These are phyloP conservation scores for human (Homo sapiens) DNA, from an alignment of 2,113 vertebrate species.

Conservation along the genomic window DNA sequence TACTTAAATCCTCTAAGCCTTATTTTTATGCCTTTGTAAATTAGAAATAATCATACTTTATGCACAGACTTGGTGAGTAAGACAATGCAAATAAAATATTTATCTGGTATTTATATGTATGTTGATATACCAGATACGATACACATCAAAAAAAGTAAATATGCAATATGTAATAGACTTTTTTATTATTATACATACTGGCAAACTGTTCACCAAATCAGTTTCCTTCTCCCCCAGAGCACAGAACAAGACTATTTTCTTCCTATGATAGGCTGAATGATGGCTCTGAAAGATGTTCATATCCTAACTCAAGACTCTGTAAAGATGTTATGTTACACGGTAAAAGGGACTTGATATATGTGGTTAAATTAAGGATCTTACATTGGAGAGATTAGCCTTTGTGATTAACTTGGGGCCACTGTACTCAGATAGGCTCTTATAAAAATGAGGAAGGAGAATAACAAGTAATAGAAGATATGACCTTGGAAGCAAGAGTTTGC, in stretches of 20 bases:
- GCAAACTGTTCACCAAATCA: background rate
- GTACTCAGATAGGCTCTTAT: background rate
- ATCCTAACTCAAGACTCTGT: background rate
- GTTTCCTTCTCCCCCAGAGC: background rate
- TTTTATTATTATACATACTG: background rate
- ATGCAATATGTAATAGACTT: background rate
- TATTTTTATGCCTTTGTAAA: background rate
- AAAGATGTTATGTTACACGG: background rate
- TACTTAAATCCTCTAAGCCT: background rate
- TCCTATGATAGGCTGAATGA: background rate
- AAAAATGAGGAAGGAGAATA: background rate
- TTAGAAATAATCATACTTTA: background rate
- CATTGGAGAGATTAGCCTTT: background rate
- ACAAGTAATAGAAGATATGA: background rate
- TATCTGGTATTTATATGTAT: background rate
- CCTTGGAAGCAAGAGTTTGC: background rate
- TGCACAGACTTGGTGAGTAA: background rate
- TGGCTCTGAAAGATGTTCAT: background rate
- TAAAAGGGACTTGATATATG: background rate
- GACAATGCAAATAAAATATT: background rate
- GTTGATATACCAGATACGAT: background rate
- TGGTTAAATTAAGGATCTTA: background rate
- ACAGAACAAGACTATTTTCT: background rate
- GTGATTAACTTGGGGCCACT: background rate
- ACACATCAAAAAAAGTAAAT: background rate